A percentile compares a stretch with the other conserved stretches of the same genome.
phyloP scores from a whole-genome alignment of 92 coral and sea anemone species.

The Palythoa caribaeorum region DNA sequence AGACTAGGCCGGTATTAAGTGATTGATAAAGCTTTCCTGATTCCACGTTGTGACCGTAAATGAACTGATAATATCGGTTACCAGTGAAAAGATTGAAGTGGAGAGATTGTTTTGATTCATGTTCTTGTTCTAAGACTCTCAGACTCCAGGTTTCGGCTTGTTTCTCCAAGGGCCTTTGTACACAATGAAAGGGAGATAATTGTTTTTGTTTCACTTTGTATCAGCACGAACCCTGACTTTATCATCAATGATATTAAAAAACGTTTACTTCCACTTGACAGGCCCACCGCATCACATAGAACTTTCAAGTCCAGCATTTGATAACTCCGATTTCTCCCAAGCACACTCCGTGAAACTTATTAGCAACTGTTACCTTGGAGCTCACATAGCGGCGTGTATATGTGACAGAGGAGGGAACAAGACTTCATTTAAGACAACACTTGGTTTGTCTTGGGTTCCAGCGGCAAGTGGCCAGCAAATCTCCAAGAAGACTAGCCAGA shows the following conservation, averaged over 20 bases:
- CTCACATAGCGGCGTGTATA: conserved; percentile 69
- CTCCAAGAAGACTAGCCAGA: conserved; percentile 67
- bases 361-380: conserved; percentile 72
- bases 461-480: conserved; percentile 58
- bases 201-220: too few relatives aligned
- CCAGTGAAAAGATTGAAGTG: too few relatives aligned
- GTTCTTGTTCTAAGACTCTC: too few relatives aligned
- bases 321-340: conserved; percentile 62
- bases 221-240: too few relatives aligned
- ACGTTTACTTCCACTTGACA: neutral
- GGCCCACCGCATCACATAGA: conserved; percentile 90
- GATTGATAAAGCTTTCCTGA: too few relatives aligned
- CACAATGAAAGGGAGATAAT: too few relatives aligned
- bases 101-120: too few relatives aligned
- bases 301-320: conserved; percentile 79
- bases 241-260: too few relatives aligned
- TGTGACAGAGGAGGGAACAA: conserved; percentile 85
- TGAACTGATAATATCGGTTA: neutral
- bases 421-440: conserved; percentile 80
- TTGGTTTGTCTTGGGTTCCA: conserved; percentile 76
- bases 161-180: too few relatives aligned
- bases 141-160: too few relatives aligned
- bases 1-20: too few relatives aligned
- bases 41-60: too few relatives aligned
- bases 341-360: conserved; percentile 67